Evolutionary conservation across 2,888 invertebrate genomes (phyloP), one percentile per base, ranked within the genome.

Genomic region (Oscheius sp.): DNA sequence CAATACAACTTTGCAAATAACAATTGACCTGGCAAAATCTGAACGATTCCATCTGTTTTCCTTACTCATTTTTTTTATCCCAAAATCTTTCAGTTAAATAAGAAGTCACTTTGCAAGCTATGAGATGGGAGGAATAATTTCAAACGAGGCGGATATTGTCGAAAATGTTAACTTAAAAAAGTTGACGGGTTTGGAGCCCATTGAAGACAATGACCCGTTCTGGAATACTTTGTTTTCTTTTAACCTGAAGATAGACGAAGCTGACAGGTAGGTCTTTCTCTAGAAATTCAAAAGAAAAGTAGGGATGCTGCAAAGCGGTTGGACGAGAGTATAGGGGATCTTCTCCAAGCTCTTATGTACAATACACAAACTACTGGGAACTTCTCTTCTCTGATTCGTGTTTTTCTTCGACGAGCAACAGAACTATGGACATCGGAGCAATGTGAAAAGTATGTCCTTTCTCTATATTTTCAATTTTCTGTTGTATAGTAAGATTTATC

Each of bases 141-240:
- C 72, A 54, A 72, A 68, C 56, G 74, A 76, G 28, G 77, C 80
- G 45, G 78, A 80, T 17, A 70, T 75, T 2, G 64, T 68, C 45
- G 78, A 81, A n/a, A 82, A 82, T 72, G 74, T 71, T 17, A 67
- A 76, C 50, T 65, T 84, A 45, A 79, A 75, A 59, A 78, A 74
- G 49, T 50, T 84, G 41, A 67, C 75, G 24, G 80, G 80, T 0
- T 89, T 90, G 38, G 92, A 94, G 75, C 89, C 91, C 38, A 92
- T 98, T 79, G 90, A 92, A 4, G 90, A 91, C 6, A 93, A 94
- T 86, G 93, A 94, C 86, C 92, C 92, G 0, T 95, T 94, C 87
- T 98, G 97, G 97, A 94, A 94, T 86, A 91, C 92, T 77, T 90
- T 98, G 75, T 89, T 98, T 38, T 92, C 95, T 0, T 98, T 94